Evolutionary conservation across 2,888 invertebrate genomes (phyloP).

Genomic region (Ferdinandea cuprea): DNA sequence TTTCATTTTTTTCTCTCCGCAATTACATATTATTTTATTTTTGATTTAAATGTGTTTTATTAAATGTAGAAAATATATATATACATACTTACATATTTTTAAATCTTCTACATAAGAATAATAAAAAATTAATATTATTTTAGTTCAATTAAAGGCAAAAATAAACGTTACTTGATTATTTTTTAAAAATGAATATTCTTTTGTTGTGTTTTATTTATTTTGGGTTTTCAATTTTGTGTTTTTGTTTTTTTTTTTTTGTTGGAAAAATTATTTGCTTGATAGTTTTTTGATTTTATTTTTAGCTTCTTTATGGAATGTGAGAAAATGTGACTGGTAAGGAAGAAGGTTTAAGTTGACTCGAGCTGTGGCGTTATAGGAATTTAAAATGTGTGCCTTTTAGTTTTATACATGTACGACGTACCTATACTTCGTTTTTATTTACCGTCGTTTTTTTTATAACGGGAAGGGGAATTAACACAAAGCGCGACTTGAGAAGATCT

Average conservation of each 20-base stretch:
- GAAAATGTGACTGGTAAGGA: too few species aligned
- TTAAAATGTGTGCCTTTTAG: too few species aligned
- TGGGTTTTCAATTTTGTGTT: constrained; percentile 1
- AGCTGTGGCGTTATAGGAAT: too few species aligned
- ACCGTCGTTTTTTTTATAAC: too few species aligned
- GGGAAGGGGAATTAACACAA: too few species aligned
- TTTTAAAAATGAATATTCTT: constrained; percentile 50
- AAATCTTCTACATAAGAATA: constrained; percentile 31
- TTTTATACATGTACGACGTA: too few species aligned
- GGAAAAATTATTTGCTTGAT: background rate
- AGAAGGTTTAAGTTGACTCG: too few species aligned
- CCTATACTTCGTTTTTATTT: too few species aligned
- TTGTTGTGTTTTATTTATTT: constrained; percentile 45
- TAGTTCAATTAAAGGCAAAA: constrained; percentile 71
- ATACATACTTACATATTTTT: constrained; percentile 34
- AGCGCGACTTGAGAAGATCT: too few species aligned
- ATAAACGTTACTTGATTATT: constrained; percentile 72
- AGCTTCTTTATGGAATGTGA: background rate
- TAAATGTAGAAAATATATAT: constrained; percentile 33
- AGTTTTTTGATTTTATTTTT: background rate
- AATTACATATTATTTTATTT: constrained; percentile 30
- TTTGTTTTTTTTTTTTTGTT: constrained; percentile 12
- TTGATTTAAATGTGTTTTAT: constrained; percentile 33
- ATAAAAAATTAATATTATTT: constrained; percentile 50
- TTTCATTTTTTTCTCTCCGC: too few species aligned